phyloP scores from a whole-genome alignment of 1,140 invertebrate species.

The Harlomillsia oculata region DNA sequence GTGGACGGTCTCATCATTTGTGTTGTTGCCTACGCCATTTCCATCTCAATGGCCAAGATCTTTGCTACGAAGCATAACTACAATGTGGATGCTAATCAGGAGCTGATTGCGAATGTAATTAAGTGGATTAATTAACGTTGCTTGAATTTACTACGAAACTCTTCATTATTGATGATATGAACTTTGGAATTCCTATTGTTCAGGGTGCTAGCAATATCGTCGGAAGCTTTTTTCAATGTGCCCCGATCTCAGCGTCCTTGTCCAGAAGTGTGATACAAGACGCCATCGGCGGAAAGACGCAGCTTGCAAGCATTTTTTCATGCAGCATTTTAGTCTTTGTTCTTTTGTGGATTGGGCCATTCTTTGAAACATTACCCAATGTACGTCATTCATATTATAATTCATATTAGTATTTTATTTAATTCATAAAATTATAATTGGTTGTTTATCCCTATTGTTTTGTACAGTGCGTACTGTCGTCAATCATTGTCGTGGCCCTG shows the following conservation, averaged over 20 bases:
- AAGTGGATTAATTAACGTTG: constrained; percentile 7
- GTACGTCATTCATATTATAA: constrained; percentile 40
- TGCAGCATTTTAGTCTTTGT: constrained; percentile 60
- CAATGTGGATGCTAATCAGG: constrained; percentile 80
- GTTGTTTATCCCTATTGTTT: no score
- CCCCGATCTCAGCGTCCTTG: constrained; percentile 72
- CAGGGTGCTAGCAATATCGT: constrained; percentile 67
- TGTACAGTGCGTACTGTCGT: no score
- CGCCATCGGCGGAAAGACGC: constrained; percentile 63
- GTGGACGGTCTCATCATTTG: constrained; percentile 63
- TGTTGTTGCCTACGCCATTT: constrained; percentile 80
- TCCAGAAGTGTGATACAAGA: constrained; percentile 62
- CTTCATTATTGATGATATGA: constrained; percentile 47
- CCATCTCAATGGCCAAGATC: constrained; percentile 86
- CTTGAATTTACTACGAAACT: constrained; percentile 7
- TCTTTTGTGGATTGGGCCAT: constrained; percentile 70
- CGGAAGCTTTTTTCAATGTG: constrained; percentile 73
- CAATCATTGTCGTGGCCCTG: no score
- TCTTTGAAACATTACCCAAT: constrained; percentile 68
- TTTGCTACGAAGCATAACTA: constrained; percentile 82
- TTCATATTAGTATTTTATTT: not conserved
- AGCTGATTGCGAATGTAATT: constrained; percentile 48
- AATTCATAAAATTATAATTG: not conserved
- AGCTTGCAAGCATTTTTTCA: constrained; percentile 62
- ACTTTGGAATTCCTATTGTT: constrained; percentile 30